Evolutionary conservation across 2,113 vertebrate species (phyloP).

Genomic region (Mustelus asterias): DNA sequence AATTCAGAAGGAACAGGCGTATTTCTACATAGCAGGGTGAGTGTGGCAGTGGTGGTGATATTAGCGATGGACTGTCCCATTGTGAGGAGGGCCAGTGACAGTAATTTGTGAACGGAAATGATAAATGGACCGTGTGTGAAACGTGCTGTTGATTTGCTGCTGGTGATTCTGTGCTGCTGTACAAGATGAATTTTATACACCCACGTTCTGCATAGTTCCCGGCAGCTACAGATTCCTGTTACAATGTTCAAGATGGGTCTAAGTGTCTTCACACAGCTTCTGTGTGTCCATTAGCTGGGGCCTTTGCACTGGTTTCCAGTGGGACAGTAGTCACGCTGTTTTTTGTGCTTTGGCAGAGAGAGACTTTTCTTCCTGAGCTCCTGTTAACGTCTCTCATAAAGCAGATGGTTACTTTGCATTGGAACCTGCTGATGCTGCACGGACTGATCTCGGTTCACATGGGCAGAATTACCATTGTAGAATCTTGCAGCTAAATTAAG

Average conservation of each 20-base stretch:
- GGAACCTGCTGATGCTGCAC: too few relatives aligned
- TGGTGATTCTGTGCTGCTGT: not conserved
- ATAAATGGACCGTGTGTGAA: too few relatives aligned
- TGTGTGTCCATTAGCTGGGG: not conserved
- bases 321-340: not conserved
- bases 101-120: not conserved
- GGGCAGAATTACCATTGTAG: too few relatives aligned
- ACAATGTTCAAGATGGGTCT: not conserved
- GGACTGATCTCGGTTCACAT: too few relatives aligned
- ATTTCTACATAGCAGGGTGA: slow-evolving; percentile 88
- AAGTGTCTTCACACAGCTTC: not conserved
- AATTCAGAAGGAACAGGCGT: slow-evolving; percentile 53
- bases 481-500: too few relatives aligned
- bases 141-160: not conserved
- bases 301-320: too few relatives aligned
- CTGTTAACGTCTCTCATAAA: too few relatives aligned
- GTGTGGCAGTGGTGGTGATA: slow-evolving; percentile 40
- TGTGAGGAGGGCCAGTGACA: not conserved
- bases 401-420: too few relatives aligned
- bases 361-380: too few relatives aligned
- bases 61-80: not conserved
- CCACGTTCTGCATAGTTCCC: not conserved
- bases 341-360: not conserved
- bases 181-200: not conserved
- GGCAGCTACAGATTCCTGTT: not conserved